Evolutionary conservation across 2,888 invertebrate genomes (phyloP).

Genomic region (Dioctria rufipes): DNA sequence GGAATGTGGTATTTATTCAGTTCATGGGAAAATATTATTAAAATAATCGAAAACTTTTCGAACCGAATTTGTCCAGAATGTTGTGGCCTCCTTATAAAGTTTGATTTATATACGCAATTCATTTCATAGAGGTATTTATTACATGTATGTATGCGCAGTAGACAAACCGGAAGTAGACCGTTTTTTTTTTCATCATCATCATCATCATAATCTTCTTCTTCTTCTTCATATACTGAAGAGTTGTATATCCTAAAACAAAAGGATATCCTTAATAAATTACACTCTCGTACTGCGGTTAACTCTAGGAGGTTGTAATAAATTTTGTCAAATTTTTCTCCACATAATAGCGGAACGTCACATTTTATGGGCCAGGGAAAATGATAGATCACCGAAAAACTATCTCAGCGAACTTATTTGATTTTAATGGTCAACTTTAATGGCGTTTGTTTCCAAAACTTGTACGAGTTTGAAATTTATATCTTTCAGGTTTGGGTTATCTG

Average conservation of each 20-base stretch:
- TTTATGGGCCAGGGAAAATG: slow-evolving; percentile 41
- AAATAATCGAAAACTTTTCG: too few species aligned
- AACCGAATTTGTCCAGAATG: too few species aligned
- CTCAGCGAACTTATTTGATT: slow-evolving; percentile 48
- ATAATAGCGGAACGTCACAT: slow-evolving; percentile 39
- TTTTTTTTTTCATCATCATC: too few species aligned
- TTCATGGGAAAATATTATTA: too few species aligned
- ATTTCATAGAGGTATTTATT: too few species aligned
- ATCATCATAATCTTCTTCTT: too few species aligned
- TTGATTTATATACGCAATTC: too few species aligned
- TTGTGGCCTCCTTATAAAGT: too few species aligned
- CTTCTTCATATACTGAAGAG: background rate
- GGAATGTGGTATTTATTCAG: too few species aligned
- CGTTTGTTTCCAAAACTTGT: slow-evolving; percentile 50
- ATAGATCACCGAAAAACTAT: slow-evolving; percentile 40
- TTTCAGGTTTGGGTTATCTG: slow-evolving; percentile 45
- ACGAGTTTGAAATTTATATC: slow-evolving; percentile 48
- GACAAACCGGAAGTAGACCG: too few species aligned
- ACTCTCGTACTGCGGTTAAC: slow-evolving; percentile 19
- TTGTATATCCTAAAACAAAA: slow-evolving; percentile 9
- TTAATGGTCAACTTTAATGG: slow-evolving; percentile 52
- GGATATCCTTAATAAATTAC: slow-evolving; percentile 13
- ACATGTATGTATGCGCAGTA: too few species aligned
- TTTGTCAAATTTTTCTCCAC: slow-evolving; percentile 38
- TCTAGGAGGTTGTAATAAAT: slow-evolving; percentile 35